Base-by-base conservation (phyloP, 2,888 invertebrate species). In the Noctua comes region DNA sequence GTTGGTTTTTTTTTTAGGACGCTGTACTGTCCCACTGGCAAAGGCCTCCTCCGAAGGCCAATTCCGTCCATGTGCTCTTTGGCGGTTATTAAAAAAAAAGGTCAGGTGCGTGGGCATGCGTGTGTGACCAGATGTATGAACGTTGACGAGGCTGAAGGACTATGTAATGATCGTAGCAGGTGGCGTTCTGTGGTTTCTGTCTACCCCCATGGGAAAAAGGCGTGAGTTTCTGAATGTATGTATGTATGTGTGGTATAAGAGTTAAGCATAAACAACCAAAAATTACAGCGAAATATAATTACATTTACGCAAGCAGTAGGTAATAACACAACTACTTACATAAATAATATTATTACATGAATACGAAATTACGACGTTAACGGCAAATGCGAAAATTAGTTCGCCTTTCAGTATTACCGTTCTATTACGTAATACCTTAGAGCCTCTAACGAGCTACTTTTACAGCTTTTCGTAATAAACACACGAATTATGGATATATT, bases 401-500 rank as follows among this genome's bases (percentile, higher is more conserved):
- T 85, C 43, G 31, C 77, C 77, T 80, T 16, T 76, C n/a, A 65
- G 71, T 74, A 82, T 84, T 65, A 79, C 62, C 79, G 64, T 57
- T 65, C 46, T 82, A 62, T 82, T 79, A 59, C 87, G 70, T 76
- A 77, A 85, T 79, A 51, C 86, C 64, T 78, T 46, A 24, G 68
- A 74, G 73, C 36, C 66, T 59, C 54, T 81, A 77, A 81, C 72
- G 68, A 80, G 68, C 76, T 13, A 18, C 77, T 68, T 82, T 68
- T 54, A 82, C 66, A 82, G 86, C 77, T 72, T 84, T 85, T 85
- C 86, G 78, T 82, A 72, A 82, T 85, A 84, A 85, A 84, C 82
- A 77, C 13, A 59, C 66, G 57, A 85, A 68, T 77, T 82, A 84
- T 85, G 86, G 71, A 82, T 85, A 64, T 73, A 78, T 85, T 74